phyloP scores from a whole-genome alignment of 2,888 invertebrate genomes.

The Caenorhabditis sp. region DNA sequence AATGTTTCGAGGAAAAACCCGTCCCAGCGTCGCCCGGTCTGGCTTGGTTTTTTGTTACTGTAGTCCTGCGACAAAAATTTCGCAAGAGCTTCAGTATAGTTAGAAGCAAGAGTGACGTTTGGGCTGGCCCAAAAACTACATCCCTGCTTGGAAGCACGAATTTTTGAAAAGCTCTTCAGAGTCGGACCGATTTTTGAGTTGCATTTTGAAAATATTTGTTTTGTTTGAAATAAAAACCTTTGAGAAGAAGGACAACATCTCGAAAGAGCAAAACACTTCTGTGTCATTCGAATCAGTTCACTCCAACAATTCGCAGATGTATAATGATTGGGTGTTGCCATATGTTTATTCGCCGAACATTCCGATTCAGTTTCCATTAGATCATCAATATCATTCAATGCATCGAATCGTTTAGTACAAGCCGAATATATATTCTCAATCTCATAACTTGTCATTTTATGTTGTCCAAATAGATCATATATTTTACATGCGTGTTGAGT shows the following conservation, averaged over 20 bases:
- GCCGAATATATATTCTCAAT: slow-evolving; percentile 23
- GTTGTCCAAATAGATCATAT: slow-evolving; percentile 24
- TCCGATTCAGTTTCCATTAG: slow-evolving; percentile 6
- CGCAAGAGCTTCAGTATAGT: no score
- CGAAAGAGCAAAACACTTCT: slow-evolving; percentile 33
- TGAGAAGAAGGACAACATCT: slow-evolving; percentile 29
- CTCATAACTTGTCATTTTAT: slow-evolving; percentile 34
- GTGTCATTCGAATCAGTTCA: slow-evolving; percentile 30
- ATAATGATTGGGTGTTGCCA: background rate
- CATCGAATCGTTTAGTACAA: slow-evolving; percentile 22
- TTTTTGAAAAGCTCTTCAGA: no score
- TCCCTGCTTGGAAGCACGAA: no score
- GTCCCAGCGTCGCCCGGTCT: no score
- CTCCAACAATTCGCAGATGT: slow-evolving; percentile 33
- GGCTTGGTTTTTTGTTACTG: no score
- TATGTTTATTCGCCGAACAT: background rate
- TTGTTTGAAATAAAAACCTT: background rate
- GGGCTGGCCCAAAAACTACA: no score
- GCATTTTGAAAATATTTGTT: no score
- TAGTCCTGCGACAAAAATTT: no score
- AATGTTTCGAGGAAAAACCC: no score
- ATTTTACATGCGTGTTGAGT: slow-evolving; percentile 37
- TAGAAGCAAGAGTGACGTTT: no score
- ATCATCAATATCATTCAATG: slow-evolving; percentile 30
- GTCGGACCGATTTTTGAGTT: no score